Evolutionary conservation across 2,888 invertebrate species (phyloP).

Genomic region (Priocnemis perturbator): DNA sequence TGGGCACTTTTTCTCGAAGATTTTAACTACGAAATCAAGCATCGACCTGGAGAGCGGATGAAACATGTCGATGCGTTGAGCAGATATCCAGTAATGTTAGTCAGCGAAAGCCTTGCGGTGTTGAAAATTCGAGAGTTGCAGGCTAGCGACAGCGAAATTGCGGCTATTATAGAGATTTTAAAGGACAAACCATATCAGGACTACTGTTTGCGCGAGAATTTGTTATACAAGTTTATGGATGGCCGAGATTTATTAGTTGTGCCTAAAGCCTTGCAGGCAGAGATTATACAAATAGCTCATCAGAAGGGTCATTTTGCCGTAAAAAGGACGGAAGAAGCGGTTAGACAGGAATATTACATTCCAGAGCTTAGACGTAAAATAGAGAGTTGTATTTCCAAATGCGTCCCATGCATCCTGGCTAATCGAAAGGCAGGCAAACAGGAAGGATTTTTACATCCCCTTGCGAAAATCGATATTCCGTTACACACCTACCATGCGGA

Average conservation of each 20-base stretch:
- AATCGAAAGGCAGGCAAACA: conserved; percentile 3
- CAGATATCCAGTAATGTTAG: not conserved
- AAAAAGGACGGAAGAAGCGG: not conserved
- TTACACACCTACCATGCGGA: conserved; percentile 18
- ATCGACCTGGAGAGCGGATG: not conserved
- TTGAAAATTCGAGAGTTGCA: not conserved
- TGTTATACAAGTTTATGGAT: not conserved
- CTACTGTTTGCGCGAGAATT: not conserved
- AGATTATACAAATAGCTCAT: not conserved
- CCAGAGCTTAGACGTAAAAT: not conserved
- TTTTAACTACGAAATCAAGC: conserved; percentile 2
- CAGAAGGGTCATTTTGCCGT: not conserved
- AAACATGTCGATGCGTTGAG: conserved; percentile 13
- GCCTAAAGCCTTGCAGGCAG: not conserved
- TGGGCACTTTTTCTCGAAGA: not conserved
- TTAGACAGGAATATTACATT: not conserved
- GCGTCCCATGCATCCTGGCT: conserved; percentile 10
- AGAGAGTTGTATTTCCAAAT: not conserved
- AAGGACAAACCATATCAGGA: not conserved
- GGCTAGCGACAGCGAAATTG: not conserved
- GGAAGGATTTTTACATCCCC: conserved; percentile 5
- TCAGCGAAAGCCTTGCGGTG: not conserved
- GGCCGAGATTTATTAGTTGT: not conserved
- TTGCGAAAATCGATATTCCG: not conserved
- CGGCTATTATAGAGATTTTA: not conserved